A percentile compares a stretch with the other conserved stretches of the same genome.
phyloP scores from a whole-genome alignment of 1,140 invertebrate species.

The Argopecten irradians region DNA sequence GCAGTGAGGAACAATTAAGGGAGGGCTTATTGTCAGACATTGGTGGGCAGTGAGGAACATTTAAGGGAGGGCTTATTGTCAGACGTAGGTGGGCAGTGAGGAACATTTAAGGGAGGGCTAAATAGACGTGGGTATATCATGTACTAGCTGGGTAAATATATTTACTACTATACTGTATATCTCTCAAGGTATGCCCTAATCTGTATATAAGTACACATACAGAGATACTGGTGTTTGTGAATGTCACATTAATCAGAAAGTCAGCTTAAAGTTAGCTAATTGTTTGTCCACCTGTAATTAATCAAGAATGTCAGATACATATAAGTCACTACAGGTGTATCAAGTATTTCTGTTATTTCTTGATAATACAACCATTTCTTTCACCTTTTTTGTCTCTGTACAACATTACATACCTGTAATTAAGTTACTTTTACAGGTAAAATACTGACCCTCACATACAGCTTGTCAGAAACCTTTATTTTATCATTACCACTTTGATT shows the following conservation, averaged over 20 bases:
- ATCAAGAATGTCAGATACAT: background rate
- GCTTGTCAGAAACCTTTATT: background rate
- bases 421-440: constrained; percentile 16
- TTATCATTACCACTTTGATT: background rate
- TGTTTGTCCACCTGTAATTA: constrained; percentile 1
- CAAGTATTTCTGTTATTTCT: background rate
- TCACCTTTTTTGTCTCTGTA: background rate
- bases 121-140: too few relatives aligned
- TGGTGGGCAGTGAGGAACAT: too few relatives aligned
- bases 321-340: background rate
- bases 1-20: too few relatives aligned
- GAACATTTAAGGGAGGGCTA: too few relatives aligned
- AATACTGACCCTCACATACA: background rate
- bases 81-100: too few relatives aligned
- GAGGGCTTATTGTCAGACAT: too few relatives aligned
- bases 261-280: background rate
- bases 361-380: background rate
- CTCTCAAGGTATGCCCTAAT: background rate
- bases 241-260: background rate
- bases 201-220: background rate
- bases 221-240: background rate
- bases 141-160: too few relatives aligned
- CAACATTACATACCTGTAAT: constrained; percentile 15
- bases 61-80: too few relatives aligned
- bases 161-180: too few relatives aligned